A percentile compares a stretch with the other conserved stretches of the same genome.
phyloP scores from a whole-genome alignment of 2,888 invertebrate species.

The Eilema griseolum region DNA sequence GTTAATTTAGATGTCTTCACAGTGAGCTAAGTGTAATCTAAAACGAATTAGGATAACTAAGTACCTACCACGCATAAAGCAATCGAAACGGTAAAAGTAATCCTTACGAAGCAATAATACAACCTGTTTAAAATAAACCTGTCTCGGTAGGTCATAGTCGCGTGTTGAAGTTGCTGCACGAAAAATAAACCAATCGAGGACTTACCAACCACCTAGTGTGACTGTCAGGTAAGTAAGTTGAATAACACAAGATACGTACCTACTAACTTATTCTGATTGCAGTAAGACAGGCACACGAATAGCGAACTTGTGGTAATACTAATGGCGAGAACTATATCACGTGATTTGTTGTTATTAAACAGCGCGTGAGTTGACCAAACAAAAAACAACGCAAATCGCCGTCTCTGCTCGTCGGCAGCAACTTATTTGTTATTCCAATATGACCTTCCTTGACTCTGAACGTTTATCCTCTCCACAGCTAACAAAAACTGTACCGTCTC shows the following conservation, averaged over 20 bases:
- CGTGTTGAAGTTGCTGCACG: slow-evolving; percentile 57
- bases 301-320: background rate
- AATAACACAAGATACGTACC: slow-evolving; percentile 26
- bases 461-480: slow-evolving; percentile 60
- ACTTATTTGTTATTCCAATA: slow-evolving; percentile 71
- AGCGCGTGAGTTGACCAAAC: slow-evolving; percentile 52
- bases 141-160: slow-evolving; percentile 60
- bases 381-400: slow-evolving; percentile 57
- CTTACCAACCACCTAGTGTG: slow-evolving; percentile 58
- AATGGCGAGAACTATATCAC: slow-evolving; percentile 39
- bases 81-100: slow-evolving; percentile 30
- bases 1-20: background rate
- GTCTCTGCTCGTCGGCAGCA: slow-evolving; percentile 49
- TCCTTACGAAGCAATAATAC: slow-evolving; percentile 44
- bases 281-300: slow-evolving; percentile 26
- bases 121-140: slow-evolving; percentile 70
- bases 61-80: slow-evolving; percentile 1
- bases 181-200: slow-evolving; percentile 59
- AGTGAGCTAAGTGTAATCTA: background rate
- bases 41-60: background rate
- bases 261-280: slow-evolving; percentile 19
- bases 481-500: slow-evolving; percentile 51
- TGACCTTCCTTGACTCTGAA: slow-evolving; percentile 77
- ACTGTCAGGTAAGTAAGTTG: slow-evolving; percentile 65
- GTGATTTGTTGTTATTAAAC: slow-evolving; percentile 57